These are phyloP conservation scores for Parauchenoglanis punctatus DNA, from an alignment of 2,797 vertebrate species.

Conservation along the genomic window DNA sequence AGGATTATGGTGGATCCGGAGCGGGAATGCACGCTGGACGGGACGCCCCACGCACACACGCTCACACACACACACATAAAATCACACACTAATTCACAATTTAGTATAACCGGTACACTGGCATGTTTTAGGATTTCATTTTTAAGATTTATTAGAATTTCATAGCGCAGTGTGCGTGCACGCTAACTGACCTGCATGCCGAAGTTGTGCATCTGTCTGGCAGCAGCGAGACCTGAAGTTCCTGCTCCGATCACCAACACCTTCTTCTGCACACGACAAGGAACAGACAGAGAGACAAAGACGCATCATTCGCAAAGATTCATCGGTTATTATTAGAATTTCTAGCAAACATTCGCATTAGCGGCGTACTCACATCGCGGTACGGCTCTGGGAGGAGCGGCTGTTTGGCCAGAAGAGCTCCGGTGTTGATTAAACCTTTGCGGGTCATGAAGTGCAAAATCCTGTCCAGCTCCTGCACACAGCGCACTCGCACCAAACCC, in stretches of 20 bases:
- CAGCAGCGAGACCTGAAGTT: constrained; percentile 91
- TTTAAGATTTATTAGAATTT: neutral
- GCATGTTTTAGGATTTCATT: neutral
- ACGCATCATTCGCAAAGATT: neutral
- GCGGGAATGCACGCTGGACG: neutral
- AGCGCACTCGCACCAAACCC: constrained; percentile 86
- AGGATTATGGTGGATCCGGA: no score
- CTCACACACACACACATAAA: neutral
- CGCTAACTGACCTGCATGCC: constrained; percentile 85
- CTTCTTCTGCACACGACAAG: constrained; percentile 78
- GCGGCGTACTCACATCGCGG: constrained; percentile 76
- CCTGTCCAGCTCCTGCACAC: constrained; percentile 90
- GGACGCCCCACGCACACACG: neutral
- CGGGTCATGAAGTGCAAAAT: constrained; percentile 95
- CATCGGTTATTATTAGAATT: no score
- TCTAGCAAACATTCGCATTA: neutral
- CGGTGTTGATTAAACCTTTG: constrained; percentile 96
- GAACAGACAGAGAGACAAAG: neutral
- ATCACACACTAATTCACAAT: neutral
- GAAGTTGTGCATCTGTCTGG: constrained; percentile 94
- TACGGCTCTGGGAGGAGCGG: constrained; percentile 87
- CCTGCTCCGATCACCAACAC: constrained; percentile 91
- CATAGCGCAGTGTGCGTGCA: no score
- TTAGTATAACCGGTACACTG: neutral
- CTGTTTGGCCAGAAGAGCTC: constrained; percentile 82